These are phyloP conservation scores for Acanthosepion esculentum DNA, from an alignment of 2,888 invertebrate genomes.

Conservation along the genomic window DNA sequence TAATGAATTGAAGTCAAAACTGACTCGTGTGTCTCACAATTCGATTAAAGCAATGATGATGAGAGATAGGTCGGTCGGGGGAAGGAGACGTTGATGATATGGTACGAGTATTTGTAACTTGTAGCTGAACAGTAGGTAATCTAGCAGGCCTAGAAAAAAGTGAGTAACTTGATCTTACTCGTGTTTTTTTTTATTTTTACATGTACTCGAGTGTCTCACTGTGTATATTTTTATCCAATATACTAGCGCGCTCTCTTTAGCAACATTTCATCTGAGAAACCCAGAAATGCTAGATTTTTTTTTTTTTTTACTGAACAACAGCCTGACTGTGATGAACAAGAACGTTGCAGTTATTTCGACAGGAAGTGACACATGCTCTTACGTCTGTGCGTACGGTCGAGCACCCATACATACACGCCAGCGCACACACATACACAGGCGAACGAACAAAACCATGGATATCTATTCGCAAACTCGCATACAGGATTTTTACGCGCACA, in stretches of 20 bases:
- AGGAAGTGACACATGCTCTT: slow-evolving; percentile 8
- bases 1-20: background rate
- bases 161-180: background rate
- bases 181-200: background rate
- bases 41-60: background rate
- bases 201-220: background rate
- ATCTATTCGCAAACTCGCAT: too few species aligned
- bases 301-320: background rate
- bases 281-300: background rate
- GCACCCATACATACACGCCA: too few species aligned
- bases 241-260: background rate
- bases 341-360: background rate
- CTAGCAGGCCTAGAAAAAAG: slow-evolving; percentile 12
- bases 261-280: background rate
- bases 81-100: background rate
- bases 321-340: background rate
- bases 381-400: background rate
- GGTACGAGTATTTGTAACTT: background rate
- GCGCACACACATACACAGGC: too few species aligned
- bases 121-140: background rate
- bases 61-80: background rate
- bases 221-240: background rate
- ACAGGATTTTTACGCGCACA: too few species aligned
- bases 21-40: slow-evolving; percentile 18
- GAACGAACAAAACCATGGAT: too few species aligned